Evolutionary conservation across 1,140 invertebrate species (phyloP), one percentile per base, ranked within the genome.

Genomic region (Scaptomyza hsui): DNA sequence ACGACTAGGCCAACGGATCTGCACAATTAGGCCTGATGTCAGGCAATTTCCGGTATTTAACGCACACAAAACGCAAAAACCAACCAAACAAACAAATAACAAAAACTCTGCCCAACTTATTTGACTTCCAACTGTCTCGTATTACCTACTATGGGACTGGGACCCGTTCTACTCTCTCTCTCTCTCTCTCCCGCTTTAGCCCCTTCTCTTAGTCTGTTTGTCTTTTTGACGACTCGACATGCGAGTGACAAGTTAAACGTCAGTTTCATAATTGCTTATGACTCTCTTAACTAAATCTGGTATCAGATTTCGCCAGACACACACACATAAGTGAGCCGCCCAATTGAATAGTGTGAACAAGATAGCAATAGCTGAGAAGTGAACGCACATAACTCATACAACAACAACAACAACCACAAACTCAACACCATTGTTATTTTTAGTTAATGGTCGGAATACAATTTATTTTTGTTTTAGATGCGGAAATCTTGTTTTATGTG

Each of bases 161-260:
- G 19, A 52, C 37, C 32, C 26, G 15, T 51, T 71, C 60, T 56
- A 0, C n/a, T 7, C 44, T 7, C 13, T 29, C 68, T 48, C 56
- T 39, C 18, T 44, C 41, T 26, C 44, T 10, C 10, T 35, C 53
- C 18, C 39, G 52, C 49, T 48, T 35, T 62, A 42, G 24, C 24
- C 24, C 24, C 2, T 6, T 41, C 39, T 37, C 18, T 51, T 12
- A 24, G 7, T 37, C 4, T 24, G 41, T 24, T 9, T 45, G 35
- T 65, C 24, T n/a, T 21, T 44, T 57, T 18, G 13, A 7, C 15
- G 41, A 15, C 35, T 39, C 35, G 15, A 52, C 60, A 64, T 60
- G 78, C 61, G 52, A 74, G 71, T 83, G 79, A 82, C 79, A 82
- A 78, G 79, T 48, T 78, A 82, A 82, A 83, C 75, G 79, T 63